A percentile compares a stretch with the other conserved stretches of the same genome.
These are phyloP conservation scores for Oreochromis mossambicus DNA, from an alignment of 2,797 vertebrate species.

Conservation along the genomic window DNA sequence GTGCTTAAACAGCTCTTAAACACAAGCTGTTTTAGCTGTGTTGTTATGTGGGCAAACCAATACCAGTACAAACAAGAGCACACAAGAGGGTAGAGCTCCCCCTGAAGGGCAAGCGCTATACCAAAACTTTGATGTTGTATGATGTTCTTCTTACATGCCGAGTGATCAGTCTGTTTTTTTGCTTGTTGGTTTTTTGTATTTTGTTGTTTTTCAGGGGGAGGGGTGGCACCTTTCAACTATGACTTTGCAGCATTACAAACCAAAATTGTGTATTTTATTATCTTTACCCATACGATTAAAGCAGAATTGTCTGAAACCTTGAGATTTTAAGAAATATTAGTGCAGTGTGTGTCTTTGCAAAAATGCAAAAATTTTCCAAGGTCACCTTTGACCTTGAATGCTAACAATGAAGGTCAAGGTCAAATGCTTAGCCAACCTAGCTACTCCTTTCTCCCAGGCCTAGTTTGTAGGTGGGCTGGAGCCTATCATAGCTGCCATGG, in stretches of 20 bases:
- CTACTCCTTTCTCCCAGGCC: neutral
- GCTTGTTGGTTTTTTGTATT: neutral
- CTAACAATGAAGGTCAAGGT: neutral
- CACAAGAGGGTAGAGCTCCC: neutral
- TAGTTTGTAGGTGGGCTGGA: neutral
- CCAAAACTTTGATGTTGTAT: neutral
- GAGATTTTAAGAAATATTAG: neutral
- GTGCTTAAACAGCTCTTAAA: neutral
- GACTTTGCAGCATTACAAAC: neutral
- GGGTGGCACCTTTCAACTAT: neutral
- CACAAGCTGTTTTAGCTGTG: neutral
- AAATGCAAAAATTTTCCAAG: neutral
- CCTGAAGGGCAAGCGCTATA: neutral
- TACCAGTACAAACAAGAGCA: neutral
- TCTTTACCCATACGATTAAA: neutral
- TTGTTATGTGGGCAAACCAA: neutral
- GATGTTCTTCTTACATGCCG: neutral
- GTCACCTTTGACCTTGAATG: neutral
- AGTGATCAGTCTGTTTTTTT: neutral
- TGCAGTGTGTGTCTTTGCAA: no score
- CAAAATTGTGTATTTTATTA: neutral
- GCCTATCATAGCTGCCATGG: neutral
- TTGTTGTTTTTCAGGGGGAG: neutral
- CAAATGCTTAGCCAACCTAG: neutral
- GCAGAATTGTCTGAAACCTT: neutral